Evolutionary conservation across 2,888 invertebrate genomes (phyloP).

Genomic region (Meteorus cinctellus): DNA sequence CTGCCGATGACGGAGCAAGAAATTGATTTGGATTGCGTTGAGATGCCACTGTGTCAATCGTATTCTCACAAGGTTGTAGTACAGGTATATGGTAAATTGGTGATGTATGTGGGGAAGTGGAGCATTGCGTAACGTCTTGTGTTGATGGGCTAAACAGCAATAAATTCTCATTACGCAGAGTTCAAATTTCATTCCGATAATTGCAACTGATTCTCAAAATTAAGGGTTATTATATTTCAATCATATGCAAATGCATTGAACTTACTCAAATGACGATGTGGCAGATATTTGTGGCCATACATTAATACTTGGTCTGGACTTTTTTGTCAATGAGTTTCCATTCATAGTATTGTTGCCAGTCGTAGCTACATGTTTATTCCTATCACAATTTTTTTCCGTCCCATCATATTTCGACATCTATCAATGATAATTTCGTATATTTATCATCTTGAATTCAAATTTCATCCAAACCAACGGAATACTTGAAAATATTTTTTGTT

Average conservation of each 20-base stretch:
- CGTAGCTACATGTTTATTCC: background rate
- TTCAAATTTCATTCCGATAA: too few relatives aligned
- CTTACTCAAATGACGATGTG: constrained; percentile 67
- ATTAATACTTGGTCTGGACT: constrained; percentile 72
- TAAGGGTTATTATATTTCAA: background rate
- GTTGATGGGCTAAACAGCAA: constrained; percentile 55
- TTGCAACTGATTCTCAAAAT: background rate
- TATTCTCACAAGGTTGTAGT: constrained; percentile 64
- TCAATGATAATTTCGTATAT: background rate
- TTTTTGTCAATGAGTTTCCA: constrained; percentile 50
- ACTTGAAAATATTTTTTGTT: constrained; percentile 32
- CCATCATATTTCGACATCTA: constrained; percentile 62
- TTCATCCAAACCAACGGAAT: constrained; percentile 23
- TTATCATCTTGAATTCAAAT: constrained; percentile 42
- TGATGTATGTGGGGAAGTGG: constrained; percentile 68
- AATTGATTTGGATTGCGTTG: constrained; percentile 57
- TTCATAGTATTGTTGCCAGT: constrained; percentile 43
- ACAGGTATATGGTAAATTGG: constrained; percentile 77
- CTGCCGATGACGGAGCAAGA: constrained; percentile 25
- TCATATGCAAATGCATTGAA: background rate
- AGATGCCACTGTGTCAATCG: constrained; percentile 46
- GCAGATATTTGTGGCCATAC: constrained; percentile 79
- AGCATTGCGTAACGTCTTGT: constrained; percentile 66
- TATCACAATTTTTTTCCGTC: constrained; percentile 36
- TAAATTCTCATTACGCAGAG: background rate